These are phyloP conservation scores for Sapayoa aenigma DNA, from an alignment of 2,113 vertebrate species.

Conservation along the genomic window DNA sequence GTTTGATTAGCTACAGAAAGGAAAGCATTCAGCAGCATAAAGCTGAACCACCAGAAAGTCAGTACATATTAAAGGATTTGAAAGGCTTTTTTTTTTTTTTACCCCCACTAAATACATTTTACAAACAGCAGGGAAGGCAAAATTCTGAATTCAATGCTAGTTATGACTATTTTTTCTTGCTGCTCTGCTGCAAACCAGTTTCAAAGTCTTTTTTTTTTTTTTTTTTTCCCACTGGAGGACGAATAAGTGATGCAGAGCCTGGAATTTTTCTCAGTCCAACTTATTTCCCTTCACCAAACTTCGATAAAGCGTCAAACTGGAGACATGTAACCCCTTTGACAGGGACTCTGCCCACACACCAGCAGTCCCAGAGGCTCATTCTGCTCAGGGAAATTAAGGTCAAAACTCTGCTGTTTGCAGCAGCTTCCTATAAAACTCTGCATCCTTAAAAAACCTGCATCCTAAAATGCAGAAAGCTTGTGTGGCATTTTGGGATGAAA, in stretches of 20 bases:
- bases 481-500: background rate
- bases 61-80: slow-evolving; percentile 18
- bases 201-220: background rate
- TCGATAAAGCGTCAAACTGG: background rate
- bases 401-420: background rate
- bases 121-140: background rate
- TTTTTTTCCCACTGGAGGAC: background rate
- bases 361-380: background rate
- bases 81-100: background rate
- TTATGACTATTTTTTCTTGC: background rate
- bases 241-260: background rate
- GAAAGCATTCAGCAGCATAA: background rate
- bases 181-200: background rate
- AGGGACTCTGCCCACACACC: background rate
- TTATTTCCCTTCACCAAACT: background rate
- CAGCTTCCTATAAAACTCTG: background rate
- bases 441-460: background rate
- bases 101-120: background rate
- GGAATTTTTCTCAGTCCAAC: background rate
- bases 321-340: background rate
- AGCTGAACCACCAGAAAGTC: slow-evolving; percentile 22
- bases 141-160: background rate
- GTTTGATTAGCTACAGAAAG: slow-evolving; percentile 22
- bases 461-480: background rate
- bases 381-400: background rate